phyloP scores from a whole-genome alignment of 2,888 invertebrate genomes.

The Chrysomela aeneicollis region DNA sequence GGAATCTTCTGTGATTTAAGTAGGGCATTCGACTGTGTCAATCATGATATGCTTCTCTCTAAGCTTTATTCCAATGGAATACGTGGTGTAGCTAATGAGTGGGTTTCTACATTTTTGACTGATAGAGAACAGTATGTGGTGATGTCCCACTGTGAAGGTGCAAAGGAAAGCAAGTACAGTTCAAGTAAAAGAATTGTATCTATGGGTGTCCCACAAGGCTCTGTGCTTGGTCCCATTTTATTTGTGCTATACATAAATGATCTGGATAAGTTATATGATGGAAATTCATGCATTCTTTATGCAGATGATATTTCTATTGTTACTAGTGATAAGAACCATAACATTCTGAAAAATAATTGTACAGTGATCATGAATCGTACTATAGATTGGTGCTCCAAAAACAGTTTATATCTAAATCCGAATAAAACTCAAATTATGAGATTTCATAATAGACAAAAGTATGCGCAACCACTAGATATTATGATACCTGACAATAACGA shows the following conservation, averaged over 20 bases:
- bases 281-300: not conserved
- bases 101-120: not conserved
- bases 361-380: not conserved
- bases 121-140: not conserved
- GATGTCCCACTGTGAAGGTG: not conserved
- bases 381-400: not conserved
- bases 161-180: not conserved
- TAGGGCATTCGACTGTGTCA: not conserved
- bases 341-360: too few species aligned
- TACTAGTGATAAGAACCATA: too few species aligned
- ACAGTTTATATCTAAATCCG: not conserved
- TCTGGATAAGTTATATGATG: not conserved
- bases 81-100: not conserved
- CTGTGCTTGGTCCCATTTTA: too few species aligned
- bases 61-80: too few species aligned
- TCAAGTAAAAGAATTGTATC: not conserved
- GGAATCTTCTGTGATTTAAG: too few species aligned
- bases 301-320: not conserved
- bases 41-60: not conserved
- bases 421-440: not conserved
- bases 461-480: not conserved
- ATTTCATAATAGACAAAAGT: constrained; percentile 1
- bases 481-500: not conserved
- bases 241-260: too few species aligned
- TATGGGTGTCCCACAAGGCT: too few species aligned